Evolutionary conservation across 2,888 invertebrate species (phyloP).

Genomic region (Oligia latruncula): DNA sequence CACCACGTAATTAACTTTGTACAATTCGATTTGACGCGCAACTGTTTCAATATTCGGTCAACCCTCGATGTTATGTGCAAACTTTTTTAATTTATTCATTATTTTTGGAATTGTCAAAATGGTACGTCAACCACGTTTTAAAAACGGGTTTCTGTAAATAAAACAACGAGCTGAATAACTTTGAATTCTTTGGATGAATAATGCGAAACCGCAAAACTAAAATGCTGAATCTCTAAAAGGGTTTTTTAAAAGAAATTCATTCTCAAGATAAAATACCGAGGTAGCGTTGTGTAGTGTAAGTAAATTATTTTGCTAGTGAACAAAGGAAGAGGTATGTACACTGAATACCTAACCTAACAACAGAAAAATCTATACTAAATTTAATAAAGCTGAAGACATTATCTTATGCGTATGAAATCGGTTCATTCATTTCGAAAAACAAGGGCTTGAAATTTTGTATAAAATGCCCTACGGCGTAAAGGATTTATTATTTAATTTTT

Average conservation of each 20-base stretch:
- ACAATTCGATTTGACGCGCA: constrained; percentile 82
- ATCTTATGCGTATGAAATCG: no score
- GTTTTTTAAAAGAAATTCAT: constrained; percentile 40
- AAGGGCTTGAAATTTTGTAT: no score
- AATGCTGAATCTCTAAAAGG: constrained; percentile 39
- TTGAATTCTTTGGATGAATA: constrained; percentile 18
- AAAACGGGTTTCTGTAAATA: constrained; percentile 33
- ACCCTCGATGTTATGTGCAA: constrained; percentile 61
- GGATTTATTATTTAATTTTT: background rate
- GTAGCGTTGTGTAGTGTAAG: constrained; percentile 9
- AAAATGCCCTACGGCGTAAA: no score
- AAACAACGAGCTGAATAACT: constrained; percentile 35
- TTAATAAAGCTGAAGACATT: background rate
- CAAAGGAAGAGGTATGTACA: constrained; percentile 17
- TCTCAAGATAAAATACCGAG: constrained; percentile 32
- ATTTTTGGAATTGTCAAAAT: constrained; percentile 53
- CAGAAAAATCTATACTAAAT: background rate
- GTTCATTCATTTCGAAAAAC: no score
- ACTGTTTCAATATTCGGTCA: constrained; percentile 80
- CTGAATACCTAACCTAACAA: background rate
- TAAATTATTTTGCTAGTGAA: constrained; percentile 35
- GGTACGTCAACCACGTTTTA: constrained; percentile 28
- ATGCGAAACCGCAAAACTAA: constrained; percentile 34
- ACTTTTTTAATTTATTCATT: constrained; percentile 63
- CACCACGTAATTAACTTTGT: constrained; percentile 84